Evolutionary conservation across 2,888 invertebrate genomes (phyloP).

Genomic region (Drosophila aldrichi): DNA sequence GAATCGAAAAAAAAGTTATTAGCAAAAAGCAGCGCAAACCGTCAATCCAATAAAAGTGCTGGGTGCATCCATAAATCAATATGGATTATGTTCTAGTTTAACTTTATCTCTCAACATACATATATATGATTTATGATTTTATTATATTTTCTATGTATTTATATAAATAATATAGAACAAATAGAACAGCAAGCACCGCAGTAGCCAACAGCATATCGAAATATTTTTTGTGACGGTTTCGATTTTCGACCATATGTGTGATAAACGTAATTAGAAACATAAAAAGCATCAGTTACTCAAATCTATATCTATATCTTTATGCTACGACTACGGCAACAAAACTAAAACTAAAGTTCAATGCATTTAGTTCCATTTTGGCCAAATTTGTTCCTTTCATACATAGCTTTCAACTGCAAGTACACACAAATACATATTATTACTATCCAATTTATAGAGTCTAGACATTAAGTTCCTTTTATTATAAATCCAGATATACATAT

Average conservation of each 20-base stretch:
- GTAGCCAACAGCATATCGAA: conserved; percentile 45
- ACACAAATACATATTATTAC: conserved; percentile 30
- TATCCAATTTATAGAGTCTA: conserved; percentile 51
- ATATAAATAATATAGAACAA: neutral
- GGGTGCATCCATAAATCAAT: conserved; percentile 31
- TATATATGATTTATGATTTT: conserved; percentile 10
- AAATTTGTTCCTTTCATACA: conserved; percentile 75
- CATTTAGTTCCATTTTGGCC: conserved; percentile 72
- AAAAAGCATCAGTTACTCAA: conserved; percentile 36
- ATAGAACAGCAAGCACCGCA: conserved; percentile 35
- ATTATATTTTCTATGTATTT: conserved; percentile 1
- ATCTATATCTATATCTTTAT: conserved; percentile 36
- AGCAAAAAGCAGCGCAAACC: conserved; percentile 26
- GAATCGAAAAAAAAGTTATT: neutral
- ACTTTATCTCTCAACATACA: neutral
- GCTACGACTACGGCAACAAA: conserved; percentile 30
- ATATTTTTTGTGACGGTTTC: conserved; percentile 53
- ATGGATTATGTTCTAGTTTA: neutral
- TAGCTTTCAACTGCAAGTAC: conserved; percentile 56
- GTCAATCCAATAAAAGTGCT: conserved; percentile 29
- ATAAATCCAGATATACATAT: conserved; percentile 23
- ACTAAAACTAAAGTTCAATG: conserved; percentile 58
- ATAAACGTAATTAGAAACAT: conserved; percentile 67
- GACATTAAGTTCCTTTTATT: conserved; percentile 45
- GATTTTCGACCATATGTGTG: conserved; percentile 75